A percentile compares a stretch with the other conserved stretches of the same genome.
These are phyloP conservation scores for Lomographa bimaculata DNA, from an alignment of 2,888 invertebrate genomes.

Conservation along the genomic window DNA sequence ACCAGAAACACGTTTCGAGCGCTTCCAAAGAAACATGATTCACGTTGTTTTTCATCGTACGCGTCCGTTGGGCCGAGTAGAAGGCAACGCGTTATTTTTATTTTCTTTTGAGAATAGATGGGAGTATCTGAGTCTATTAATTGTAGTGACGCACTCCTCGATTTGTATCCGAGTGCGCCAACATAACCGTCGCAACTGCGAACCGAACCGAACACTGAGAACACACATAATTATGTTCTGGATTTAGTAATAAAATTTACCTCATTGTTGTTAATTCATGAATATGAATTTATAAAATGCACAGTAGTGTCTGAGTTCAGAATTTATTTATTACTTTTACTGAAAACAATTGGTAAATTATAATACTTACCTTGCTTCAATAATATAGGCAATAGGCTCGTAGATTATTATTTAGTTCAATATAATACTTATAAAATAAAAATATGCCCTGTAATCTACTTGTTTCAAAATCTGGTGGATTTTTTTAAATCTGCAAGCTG, in stretches of 20 bases:
- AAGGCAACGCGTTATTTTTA: conserved; percentile 70
- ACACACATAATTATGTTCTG: conserved; percentile 57
- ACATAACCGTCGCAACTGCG: conserved; percentile 41
- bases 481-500: too few relatives aligned
- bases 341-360: too few relatives aligned
- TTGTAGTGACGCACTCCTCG: conserved; percentile 74
- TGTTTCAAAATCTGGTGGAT: too few relatives aligned
- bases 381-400: too few relatives aligned
- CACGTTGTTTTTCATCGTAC: conserved; percentile 65
- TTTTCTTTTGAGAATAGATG: conserved; percentile 76
- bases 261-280: conserved; percentile 3
- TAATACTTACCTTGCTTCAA: too few relatives aligned
- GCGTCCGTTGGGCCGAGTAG: conserved; percentile 45
- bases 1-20: conserved; percentile 54
- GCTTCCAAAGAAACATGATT: conserved; percentile 70
- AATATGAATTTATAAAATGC: too few relatives aligned
- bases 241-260: conserved; percentile 12
- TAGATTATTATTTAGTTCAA: too few relatives aligned
- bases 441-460: too few relatives aligned
- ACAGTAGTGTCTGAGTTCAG: too few relatives aligned
- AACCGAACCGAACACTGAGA: conserved; percentile 48
- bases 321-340: too few relatives aligned
- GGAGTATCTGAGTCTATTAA: conserved; percentile 71
- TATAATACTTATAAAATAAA: too few relatives aligned
- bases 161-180: conserved; percentile 36